Evolutionary conservation across 2,888 invertebrate genomes (phyloP), one percentile per base, ranked within the genome.

Genomic region (Apamea epomidion): DNA sequence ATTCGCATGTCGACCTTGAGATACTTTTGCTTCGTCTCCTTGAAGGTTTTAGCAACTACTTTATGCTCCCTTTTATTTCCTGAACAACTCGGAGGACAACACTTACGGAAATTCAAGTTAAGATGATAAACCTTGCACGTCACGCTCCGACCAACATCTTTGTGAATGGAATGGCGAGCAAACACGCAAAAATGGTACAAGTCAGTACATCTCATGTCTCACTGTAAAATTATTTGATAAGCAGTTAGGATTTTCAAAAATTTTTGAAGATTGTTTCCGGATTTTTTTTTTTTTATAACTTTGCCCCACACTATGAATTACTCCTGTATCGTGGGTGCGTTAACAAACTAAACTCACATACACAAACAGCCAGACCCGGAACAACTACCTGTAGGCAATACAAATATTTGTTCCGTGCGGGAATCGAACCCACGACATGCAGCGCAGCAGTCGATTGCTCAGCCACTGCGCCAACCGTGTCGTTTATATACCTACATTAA

Each of bases 51-150:
- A 32, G 48, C 48, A 37, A 8, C 12, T 1, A 42, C 18, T 29
- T 29, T 1, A 37, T 37, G n/a, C 1, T 21, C 29, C 29, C 75
- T 75, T 58, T 74, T 58, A 75, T 74, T 75, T 75, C 74, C 75
- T 74, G 16, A 54, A 42, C 71, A n/a, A 12, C 29, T 54, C 42
- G 16, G 51, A 42, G n/a, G n/a, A 51, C 51, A 12, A 73, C 29
- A 25, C 14, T n/a, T 51, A 37, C 42, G 42, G 60, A 62, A 62
- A 37, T 72, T 60, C 14, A n/a, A 21, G 2, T 21, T 21, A 29
- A 16, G 10, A 29, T 16, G 16, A 16, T 29, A 3, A 32, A 74
- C 25, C 29, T 68, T 69, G 29, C 21, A 32, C 2, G 68, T 25
- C 10, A 29, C 64, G 29, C 12, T 29, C 29, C 8, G 8, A 14